phyloP scores from a whole-genome alignment of 2,797 vertebrate genomes.

The Anisognathus igniventris region DNA sequence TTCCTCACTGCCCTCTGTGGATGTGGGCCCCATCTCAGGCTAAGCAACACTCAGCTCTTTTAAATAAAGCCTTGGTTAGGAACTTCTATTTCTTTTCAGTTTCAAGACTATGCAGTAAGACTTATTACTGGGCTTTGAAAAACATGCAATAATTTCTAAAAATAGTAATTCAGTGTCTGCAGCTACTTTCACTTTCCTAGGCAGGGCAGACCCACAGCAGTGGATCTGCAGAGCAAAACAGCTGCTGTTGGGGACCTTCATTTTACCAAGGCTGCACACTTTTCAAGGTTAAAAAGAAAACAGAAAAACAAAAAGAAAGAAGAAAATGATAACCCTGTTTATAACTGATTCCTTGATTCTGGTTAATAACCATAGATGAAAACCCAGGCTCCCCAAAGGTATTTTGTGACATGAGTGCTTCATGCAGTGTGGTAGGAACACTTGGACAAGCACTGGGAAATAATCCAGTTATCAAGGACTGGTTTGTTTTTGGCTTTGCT shows the following conservation, averaged over 20 bases:
- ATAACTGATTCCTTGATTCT: neutral
- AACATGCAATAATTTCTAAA: neutral
- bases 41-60: neutral
- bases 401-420: neutral
- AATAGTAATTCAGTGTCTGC: neutral
- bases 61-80: neutral
- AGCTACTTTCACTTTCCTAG: neutral
- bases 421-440: accelerated
- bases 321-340: accelerated
- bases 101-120: neutral
- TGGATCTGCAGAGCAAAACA: neutral
- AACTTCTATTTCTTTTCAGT: neutral
- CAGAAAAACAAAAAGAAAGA: neutral
- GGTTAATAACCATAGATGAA: neutral
- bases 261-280: neutral
- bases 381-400: neutral
- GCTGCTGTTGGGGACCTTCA: neutral
- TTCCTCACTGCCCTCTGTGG: neutral
- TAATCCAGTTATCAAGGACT: neutral
- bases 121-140: neutral
- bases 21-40: neutral
- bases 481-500: neutral
- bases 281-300: neutral
- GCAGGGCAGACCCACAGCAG: neutral
- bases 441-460: neutral